A percentile compares a stretch with the other conserved stretches of the same genome.
phyloP scores from a whole-genome alignment of 2,797 vertebrate species.

The Alauda arvensis region DNA sequence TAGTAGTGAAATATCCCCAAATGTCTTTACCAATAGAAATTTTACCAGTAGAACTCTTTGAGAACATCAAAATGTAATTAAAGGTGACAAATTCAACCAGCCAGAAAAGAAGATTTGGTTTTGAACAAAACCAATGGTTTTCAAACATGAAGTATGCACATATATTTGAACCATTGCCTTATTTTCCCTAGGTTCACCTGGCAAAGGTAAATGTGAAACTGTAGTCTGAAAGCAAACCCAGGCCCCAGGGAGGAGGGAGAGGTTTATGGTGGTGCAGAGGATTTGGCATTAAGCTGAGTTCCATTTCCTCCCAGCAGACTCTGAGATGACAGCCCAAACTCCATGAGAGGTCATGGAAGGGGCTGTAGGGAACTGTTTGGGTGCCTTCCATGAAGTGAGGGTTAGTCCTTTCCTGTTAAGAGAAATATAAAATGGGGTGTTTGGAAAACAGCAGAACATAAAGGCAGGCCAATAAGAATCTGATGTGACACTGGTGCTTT shows the following conservation, averaged over 20 bases:
- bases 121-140: background rate
- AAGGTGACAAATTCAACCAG: background rate
- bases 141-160: background rate
- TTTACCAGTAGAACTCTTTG: background rate
- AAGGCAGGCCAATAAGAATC: background rate
- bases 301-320: background rate
- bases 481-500: background rate
- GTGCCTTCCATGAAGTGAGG: background rate
- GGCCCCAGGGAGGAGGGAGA: background rate
- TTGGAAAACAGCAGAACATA: background rate
- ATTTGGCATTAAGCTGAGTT: background rate
- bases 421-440: background rate
- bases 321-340: background rate
- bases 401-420: background rate
- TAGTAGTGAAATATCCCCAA: background rate
- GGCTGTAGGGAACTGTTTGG: background rate
- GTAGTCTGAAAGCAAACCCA: background rate
- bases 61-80: background rate
- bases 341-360: background rate
- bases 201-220: background rate
- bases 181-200: background rate
- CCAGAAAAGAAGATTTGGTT: background rate
- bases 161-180: background rate
- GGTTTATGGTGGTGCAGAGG: background rate
- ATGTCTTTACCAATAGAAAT: background rate